phyloP scores from a whole-genome alignment of 2,113 vertebrate species.

The Pampusana beccarii region DNA sequence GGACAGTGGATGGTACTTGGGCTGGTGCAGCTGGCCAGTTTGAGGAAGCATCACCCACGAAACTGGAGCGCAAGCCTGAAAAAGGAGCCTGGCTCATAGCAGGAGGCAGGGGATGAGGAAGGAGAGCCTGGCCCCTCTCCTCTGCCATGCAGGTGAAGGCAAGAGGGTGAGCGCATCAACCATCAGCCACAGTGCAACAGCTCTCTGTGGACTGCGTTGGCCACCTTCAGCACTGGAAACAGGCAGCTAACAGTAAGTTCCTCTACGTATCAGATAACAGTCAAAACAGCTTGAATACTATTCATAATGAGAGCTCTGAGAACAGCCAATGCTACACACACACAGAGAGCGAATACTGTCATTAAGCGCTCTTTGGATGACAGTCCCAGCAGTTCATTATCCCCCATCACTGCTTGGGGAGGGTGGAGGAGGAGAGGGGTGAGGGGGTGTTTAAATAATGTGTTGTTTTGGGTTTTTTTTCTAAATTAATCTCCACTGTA shows the following conservation, averaged over 20 bases:
- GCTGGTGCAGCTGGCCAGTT: neutral
- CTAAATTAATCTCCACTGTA: constrained; percentile 59
- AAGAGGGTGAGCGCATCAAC: rapidly evolving
- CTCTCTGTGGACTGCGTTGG: neutral
- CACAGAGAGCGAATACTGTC: constrained; percentile 61
- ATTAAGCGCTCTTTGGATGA: constrained; percentile 70
- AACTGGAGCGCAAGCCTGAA: neutral
- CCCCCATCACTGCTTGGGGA: constrained; percentile 22
- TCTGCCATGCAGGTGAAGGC: neutral
- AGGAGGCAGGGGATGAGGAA: neutral
- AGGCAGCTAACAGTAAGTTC: constrained; percentile 67
- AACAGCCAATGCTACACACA: constrained; percentile 58
- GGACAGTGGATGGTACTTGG: rapidly evolving
- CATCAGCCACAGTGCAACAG: neutral
- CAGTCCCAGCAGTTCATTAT: constrained; percentile 72
- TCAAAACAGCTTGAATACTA: constrained; percentile 79
- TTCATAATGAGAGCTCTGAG: constrained; percentile 69
- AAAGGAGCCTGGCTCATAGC: neutral
- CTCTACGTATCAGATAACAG: constrained; percentile 74
- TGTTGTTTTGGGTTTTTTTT: neutral
- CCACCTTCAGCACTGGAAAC: constrained; percentile 59
- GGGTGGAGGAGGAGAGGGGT: neutral
- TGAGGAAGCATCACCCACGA: neutral
- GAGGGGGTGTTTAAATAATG: constrained; percentile 7
- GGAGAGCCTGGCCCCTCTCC: neutral